Conservation (phyloP, 2,113 vertebrate genomes). For the Nansenia antarctica region DNA sequence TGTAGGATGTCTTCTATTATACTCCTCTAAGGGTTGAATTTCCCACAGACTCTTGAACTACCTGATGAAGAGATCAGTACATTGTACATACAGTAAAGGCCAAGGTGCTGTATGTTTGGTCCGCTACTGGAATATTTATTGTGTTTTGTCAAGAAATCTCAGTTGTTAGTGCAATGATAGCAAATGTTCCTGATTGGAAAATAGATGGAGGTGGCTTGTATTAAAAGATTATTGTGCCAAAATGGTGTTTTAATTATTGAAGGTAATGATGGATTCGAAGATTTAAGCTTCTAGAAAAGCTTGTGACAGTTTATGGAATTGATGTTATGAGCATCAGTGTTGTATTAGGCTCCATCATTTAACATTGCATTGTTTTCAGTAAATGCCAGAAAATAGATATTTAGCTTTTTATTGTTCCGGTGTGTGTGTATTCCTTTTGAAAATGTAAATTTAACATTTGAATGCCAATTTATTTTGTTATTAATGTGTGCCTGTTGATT, state of each 20-base stretch:
- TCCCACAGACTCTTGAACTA: conserved; percentile 84
- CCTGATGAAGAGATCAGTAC: conserved; percentile 78
- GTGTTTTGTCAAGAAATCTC: not conserved
- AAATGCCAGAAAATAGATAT: not conserved
- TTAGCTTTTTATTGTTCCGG: not conserved
- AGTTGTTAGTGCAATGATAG: conserved; percentile 2
- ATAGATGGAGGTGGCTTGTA: not conserved
- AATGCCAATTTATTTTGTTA: not conserved
- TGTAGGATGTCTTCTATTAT: not conserved
- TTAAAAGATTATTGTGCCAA: not conserved
- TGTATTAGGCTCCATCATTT: not conserved
- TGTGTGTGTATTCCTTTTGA: not conserved
- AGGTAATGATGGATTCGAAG: too few species aligned
- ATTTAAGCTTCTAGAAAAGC: not conserved
- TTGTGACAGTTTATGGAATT: not conserved
- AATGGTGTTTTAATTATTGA: not conserved
- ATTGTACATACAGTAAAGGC: conserved; percentile 70
- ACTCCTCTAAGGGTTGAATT: not conserved
- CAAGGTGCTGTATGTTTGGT: not conserved
- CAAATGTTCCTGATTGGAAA: not conserved
- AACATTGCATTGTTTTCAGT: not conserved
- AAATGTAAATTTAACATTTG: not conserved
- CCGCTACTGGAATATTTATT: not conserved
- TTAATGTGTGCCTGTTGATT: not conserved
- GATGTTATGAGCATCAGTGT: not conserved